Conservation (phyloP, 2,888 invertebrate genomes). For the Artemia sinica region DNA sequence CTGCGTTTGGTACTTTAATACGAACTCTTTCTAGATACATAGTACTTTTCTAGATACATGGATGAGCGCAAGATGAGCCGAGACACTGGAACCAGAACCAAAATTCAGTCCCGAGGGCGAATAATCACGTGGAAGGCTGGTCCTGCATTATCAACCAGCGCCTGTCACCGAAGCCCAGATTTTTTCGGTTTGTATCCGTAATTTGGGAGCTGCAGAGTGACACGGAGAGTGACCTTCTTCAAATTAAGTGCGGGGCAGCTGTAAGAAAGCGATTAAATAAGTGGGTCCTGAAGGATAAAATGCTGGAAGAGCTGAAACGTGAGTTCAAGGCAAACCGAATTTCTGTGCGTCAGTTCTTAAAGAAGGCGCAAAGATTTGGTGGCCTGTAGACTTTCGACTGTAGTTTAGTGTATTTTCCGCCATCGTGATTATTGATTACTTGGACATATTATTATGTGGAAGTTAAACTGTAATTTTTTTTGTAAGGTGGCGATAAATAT, state of each 20-base stretch:
- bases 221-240: neutral
- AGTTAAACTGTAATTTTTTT: too few species aligned
- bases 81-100: neutral
- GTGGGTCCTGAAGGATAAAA: slow-evolving; percentile 9
- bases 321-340: neutral
- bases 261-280: neutral
- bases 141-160: neutral
- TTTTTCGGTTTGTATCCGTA: neutral
- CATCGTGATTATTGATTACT: too few species aligned
- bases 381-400: neutral
- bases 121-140: neutral
- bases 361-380: neutral
- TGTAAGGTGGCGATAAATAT: too few species aligned
- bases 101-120: neutral
- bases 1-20: too few species aligned
- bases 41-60: neutral
- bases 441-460: too few species aligned
- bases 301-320: neutral
- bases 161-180: neutral
- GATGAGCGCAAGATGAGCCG: neutral
- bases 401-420: too few species aligned
- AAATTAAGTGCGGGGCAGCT: neutral
- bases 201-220: neutral
- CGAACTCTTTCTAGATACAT: too few species aligned
- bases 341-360: neutral